These are phyloP conservation scores for Metacarcinus magister DNA, from an alignment of 2,888 invertebrate genomes.

Conservation along the genomic window DNA sequence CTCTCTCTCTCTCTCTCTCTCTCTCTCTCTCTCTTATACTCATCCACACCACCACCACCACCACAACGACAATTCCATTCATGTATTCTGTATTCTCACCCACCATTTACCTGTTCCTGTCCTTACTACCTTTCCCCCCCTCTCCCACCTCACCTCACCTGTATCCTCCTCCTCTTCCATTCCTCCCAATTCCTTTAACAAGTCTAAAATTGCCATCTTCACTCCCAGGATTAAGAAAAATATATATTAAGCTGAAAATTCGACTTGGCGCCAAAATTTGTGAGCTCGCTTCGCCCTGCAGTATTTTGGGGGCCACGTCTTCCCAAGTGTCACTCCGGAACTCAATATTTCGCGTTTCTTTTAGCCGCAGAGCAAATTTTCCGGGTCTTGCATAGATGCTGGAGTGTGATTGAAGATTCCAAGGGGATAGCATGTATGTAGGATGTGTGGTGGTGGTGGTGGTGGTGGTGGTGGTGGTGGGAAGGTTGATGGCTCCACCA, in stretches of 20 bases:
- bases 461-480: neutral
- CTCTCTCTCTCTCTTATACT: neutral
- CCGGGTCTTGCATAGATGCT: neutral
- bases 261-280: neutral
- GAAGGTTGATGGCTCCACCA: neutral
- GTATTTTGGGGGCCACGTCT: neutral
- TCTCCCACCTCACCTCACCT: too few species aligned
- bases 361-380: neutral
- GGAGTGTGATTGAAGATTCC: neutral
- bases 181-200: neutral
- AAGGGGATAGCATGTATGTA: neutral
- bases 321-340: neutral
- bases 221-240: conserved; percentile 14
- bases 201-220: conserved; percentile 11
- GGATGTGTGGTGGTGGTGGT: neutral
- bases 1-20: conserved; percentile 8
- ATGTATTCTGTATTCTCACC: too few species aligned
- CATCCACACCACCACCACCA: too few species aligned
- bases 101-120: too few species aligned
- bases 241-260: neutral
- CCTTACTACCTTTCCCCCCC: too few species aligned
- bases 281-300: neutral
- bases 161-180: too few species aligned
- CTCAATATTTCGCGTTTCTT: neutral
- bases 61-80: too few species aligned